Evolutionary conservation across 2,113 vertebrate species (phyloP).

Genomic region (Herpetotheres cachinnans): DNA sequence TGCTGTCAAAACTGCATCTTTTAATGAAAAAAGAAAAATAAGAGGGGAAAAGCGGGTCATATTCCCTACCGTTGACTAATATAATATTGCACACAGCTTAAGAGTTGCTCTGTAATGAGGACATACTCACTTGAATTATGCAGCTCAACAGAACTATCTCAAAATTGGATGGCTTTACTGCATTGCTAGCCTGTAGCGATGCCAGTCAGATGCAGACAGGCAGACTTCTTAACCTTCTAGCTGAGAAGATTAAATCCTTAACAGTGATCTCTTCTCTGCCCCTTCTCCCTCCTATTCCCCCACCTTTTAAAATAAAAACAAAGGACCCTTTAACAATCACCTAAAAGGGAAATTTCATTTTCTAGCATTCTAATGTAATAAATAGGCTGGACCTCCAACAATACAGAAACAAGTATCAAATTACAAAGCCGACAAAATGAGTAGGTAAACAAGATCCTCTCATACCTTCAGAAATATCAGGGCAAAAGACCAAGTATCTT

Average conservation of each 20-base stretch:
- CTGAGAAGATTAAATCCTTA: constrained; percentile 64
- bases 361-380: background rate
- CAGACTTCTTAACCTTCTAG: constrained; percentile 49
- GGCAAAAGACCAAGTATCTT: background rate
- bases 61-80: background rate
- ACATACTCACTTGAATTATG: background rate
- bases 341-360: background rate
- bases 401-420: background rate
- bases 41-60: background rate
- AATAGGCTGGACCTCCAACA: background rate
- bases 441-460: constrained; percentile 27
- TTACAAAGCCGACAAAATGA: constrained; percentile 24
- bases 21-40: background rate
- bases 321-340: background rate
- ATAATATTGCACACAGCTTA: background rate
- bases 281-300: background rate
- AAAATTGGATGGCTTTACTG: constrained; percentile 19
- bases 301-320: background rate
- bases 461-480: background rate
- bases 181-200: background rate
- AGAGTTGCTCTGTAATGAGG: background rate
- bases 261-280: background rate
- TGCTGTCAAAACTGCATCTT: background rate
- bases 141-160: background rate
- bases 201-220: constrained; percentile 28